A percentile compares a stretch with the other conserved stretches of the same genome.
Conservation (phyloP, 1,140 invertebrate genomes). For the Mycetomoellerius zeteki region DNA sequence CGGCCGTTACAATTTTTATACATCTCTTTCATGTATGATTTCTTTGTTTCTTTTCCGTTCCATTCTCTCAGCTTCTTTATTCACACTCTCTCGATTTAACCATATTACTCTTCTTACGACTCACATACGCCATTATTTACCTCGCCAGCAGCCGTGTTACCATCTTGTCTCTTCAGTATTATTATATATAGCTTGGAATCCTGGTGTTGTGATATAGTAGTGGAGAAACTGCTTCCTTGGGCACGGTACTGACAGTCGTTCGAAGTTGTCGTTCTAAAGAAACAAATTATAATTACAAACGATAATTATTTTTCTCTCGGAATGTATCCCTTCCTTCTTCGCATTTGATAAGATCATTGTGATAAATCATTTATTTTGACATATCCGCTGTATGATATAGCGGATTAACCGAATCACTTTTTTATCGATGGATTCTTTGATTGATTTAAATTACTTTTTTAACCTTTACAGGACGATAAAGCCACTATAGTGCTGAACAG, state of each 20-base stretch:
- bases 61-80: constrained; percentile 69
- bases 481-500: no score
- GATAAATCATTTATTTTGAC: not conserved
- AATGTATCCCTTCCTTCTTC: constrained; percentile 71
- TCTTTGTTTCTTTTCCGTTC: constrained; percentile 69
- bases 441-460: not conserved
- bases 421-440: not conserved
- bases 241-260: constrained; percentile 82
- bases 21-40: constrained; percentile 63
- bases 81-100: constrained; percentile 73
- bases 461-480: no score
- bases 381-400: not conserved
- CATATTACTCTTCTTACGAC: constrained; percentile 72
- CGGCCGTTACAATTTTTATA: constrained; percentile 66
- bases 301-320: constrained; percentile 25
- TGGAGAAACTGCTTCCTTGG: constrained; percentile 84
- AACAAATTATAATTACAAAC: constrained; percentile 36
- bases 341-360: not conserved
- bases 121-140: constrained; percentile 75
- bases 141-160: constrained; percentile 74
- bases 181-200: constrained; percentile 83
- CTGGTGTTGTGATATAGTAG: constrained; percentile 86
- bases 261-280: constrained; percentile 72
- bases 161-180: constrained; percentile 78
- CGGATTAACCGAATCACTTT: not conserved